These are phyloP conservation scores for Anolis sagrei DNA, from an alignment of 2,113 vertebrate species.

Conservation along the genomic window DNA sequence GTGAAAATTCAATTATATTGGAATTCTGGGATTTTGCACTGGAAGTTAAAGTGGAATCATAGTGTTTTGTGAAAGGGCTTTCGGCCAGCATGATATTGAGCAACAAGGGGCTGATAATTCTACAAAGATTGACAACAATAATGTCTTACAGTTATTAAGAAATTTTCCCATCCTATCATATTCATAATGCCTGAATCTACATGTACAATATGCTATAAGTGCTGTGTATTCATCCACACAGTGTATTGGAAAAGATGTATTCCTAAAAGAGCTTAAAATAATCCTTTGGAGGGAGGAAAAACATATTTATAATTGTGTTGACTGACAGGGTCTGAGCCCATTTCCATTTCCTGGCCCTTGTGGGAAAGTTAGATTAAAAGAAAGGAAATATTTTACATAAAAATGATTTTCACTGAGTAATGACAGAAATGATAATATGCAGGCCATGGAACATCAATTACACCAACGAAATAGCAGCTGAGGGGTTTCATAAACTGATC, in stretches of 20 bases:
- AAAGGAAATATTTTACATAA: conserved; percentile 60
- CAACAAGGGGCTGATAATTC: neutral
- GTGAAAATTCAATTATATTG: too few species aligned
- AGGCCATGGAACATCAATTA: neutral
- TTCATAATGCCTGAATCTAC: conserved; percentile 16
- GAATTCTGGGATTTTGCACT: too few species aligned
- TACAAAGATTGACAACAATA: conserved; percentile 24
- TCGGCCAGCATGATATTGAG: conserved; percentile 1
- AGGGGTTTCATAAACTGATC: conserved; percentile 17
- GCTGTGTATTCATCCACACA: neutral
- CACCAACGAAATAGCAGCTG: conserved; percentile 31
- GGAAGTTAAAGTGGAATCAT: too few species aligned
- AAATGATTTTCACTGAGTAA: conserved; percentile 51
- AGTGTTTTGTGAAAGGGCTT: too few species aligned
- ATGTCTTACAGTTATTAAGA: conserved; percentile 1
- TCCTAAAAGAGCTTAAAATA: conserved; percentile 31
- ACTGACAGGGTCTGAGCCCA: conserved; percentile 18
- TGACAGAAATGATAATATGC: conserved; percentile 31
- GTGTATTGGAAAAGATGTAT: neutral
- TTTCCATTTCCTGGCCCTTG: conserved; percentile 44
- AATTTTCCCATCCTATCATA: neutral
- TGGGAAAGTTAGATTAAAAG: conserved; percentile 59
- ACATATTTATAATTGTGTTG: conserved; percentile 10
- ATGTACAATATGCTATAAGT: neutral
- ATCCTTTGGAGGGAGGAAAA: conserved; percentile 30